Conservation (phyloP, 2,797 vertebrate genomes). For the Aplochiton taeniatus region DNA sequence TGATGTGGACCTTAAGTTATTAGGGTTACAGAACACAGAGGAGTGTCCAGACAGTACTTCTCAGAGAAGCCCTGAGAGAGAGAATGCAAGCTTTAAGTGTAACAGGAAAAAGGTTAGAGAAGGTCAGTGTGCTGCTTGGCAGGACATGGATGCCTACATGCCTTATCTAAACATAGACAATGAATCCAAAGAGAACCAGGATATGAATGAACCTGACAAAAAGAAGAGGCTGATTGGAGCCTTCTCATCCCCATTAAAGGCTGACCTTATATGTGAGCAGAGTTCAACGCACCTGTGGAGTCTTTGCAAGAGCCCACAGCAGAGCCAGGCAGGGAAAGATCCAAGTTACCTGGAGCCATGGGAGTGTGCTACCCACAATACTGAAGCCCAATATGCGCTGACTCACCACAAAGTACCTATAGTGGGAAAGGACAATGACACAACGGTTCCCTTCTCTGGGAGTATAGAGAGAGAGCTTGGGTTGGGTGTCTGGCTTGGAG, state of each 20-base stretch:
- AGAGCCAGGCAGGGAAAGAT: slow-evolving; percentile 10
- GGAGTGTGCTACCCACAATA: slow-evolving; percentile 41
- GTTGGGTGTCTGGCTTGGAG: slow-evolving; percentile 28
- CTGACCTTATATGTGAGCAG: slow-evolving; percentile 30
- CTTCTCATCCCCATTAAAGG: slow-evolving; percentile 14
- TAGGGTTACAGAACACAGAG: slow-evolving; percentile 11
- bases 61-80: neutral
- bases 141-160: neutral
- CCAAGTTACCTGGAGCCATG: neutral
- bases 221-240: slow-evolving; percentile 45
- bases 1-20: slow-evolving; percentile 15
- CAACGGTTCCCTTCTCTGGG: slow-evolving; percentile 16
- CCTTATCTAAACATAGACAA: neutral
- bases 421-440: neutral
- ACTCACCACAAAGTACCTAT: slow-evolving; percentile 15
- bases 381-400: slow-evolving; percentile 20
- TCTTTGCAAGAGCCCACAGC: slow-evolving; percentile 21
- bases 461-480: slow-evolving; percentile 21
- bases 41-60: neutral
- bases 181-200: slow-evolving; percentile 35
- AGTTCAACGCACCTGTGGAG: slow-evolving; percentile 41
- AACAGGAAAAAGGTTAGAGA: slow-evolving; percentile 25
- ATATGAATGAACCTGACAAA: slow-evolving; percentile 46
- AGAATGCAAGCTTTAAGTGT: slow-evolving; percentile 10
- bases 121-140: slow-evolving; percentile 12